Evolutionary conservation across 2,113 vertebrate species (phyloP).

Genomic region (Xenopus tropicalis): UCB_Xtro_10.0 CM004444.2:94272001-94272500

Average conservation of each 20-base stretch:
- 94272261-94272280: slow-evolving; percentile 84
- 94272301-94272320: slow-evolving; percentile 98
- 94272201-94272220: slow-evolving; percentile 63
- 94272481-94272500: slow-evolving; percentile 66
- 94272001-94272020: slow-evolving; percentile 91
- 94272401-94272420: slow-evolving; percentile 92
- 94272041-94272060: not conserved
- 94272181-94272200: slow-evolving; percentile 90
- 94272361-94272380: slow-evolving; percentile 98
- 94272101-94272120: slow-evolving; percentile 64
- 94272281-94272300: slow-evolving; percentile 82
- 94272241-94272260: slow-evolving; percentile 43
- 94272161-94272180: slow-evolving; percentile 92
- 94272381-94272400: slow-evolving; percentile 95
- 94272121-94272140: slow-evolving; percentile 92
- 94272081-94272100: slow-evolving; percentile 37
- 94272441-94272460: slow-evolving; percentile 80
- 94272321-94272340: slow-evolving; percentile 96
- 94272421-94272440: slow-evolving; percentile 94
- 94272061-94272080: not conserved
- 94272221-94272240: slow-evolving; percentile 55
- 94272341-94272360: slow-evolving; percentile 99
- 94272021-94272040: slow-evolving; percentile 30
- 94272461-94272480: slow-evolving; percentile 74
- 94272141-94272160: slow-evolving; percentile 90